These are phyloP conservation scores for Papilio elwesi DNA, from an alignment of 2,888 invertebrate species.

Conservation along the genomic window DNA sequence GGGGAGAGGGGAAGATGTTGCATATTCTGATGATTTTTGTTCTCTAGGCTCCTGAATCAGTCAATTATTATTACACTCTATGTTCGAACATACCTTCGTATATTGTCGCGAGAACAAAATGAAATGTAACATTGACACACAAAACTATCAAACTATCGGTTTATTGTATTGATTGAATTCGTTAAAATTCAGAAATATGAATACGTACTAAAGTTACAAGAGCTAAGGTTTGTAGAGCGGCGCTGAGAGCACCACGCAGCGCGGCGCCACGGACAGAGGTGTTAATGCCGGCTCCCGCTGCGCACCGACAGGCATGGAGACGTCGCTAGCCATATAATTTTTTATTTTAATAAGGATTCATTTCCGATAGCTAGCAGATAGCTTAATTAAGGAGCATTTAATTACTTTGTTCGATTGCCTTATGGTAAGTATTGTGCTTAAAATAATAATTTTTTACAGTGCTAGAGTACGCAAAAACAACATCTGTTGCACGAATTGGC, in stretches of 20 bases:
- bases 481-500: too few species aligned
- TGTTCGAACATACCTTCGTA: too few species aligned
- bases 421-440: too few species aligned
- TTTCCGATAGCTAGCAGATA: too few species aligned
- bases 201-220: not conserved
- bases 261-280: slow-evolving; percentile 60
- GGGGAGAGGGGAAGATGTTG: too few species aligned
- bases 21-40: too few species aligned
- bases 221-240: not conserved
- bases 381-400: too few species aligned
- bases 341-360: not conserved
- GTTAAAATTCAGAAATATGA: not conserved
- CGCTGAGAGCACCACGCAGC: slow-evolving; percentile 26
- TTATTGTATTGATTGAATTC: not conserved
- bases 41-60: too few species aligned
- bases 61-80: too few species aligned
- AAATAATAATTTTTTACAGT: too few species aligned
- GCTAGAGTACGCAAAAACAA: too few species aligned
- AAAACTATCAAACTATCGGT: not conserved
- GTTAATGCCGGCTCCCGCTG: slow-evolving; percentile 67
- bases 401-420: too few species aligned
- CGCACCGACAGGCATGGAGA: slow-evolving; percentile 37
- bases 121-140: not conserved
- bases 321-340: slow-evolving; percentile 13
- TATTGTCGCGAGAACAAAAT: not conserved